Base-by-base conservation (phyloP, 2,113 vertebrate species). In the Seriola quinqueradiata region DNA sequence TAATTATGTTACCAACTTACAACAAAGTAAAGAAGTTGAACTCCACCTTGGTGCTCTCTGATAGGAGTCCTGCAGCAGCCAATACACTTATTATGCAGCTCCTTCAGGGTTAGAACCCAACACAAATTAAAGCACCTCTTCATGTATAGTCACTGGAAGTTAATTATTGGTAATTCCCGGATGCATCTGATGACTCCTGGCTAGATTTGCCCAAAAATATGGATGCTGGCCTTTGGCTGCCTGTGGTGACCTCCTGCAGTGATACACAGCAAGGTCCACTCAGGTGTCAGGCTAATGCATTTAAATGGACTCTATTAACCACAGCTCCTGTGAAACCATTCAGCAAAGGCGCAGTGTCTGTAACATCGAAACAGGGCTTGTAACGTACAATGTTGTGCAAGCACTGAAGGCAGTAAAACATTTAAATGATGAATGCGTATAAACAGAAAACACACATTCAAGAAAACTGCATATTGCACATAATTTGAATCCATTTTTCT, bases 291-390 rank as follows among this genome's bases (percentile, higher is more conserved):
- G 8, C 44, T 70, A 42, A 79, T 63, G 76, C 67, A 63, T 79
- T 79, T 79, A 54, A 79, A 79, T 70, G 8, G 46, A 61, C 12
- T 61, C 36, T 8, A 17, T 71, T 65, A 59, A 46, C 38, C 57
- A 38, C 21, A 50, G 42, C 52, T 59, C 7, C 3, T 58, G 11
- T 58, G n/a, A 54, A 40, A 59, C 28, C n/a, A 38, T 48, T 69
- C 36, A 46, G 13, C 10, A 44, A 44, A 34, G 4, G 16, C 71
- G 4, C 17, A 25, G 2, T 14, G 11, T n/a, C 3, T 13, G 2
- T 16, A 25, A 38, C 23, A 54, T 42, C 42, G 25, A 34, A 52
- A 13, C 16, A 25, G 5, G 8, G 4, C 13, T 8, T 32, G 21
- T 58, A 2, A 42, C 12, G 16, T 6, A n/a, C 34, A 11, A 21